Evolutionary conservation across 2,797 vertebrate species (phyloP).

Genomic region (Crypturellus tataupa): DNA sequence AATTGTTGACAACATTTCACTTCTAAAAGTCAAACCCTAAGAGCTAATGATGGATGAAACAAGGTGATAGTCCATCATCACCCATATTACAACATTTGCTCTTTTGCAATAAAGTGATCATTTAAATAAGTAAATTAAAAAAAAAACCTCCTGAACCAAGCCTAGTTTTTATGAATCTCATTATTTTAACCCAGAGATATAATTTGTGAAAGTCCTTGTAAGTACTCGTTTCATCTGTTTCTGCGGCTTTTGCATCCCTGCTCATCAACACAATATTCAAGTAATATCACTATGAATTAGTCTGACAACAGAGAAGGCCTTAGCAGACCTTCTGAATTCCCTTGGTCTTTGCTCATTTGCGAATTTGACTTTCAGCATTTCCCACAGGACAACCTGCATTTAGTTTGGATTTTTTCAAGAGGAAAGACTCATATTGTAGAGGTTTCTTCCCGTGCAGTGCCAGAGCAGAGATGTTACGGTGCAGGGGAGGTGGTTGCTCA

Average conservation of each 20-base stretch:
- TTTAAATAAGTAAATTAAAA: neutral
- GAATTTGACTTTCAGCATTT: neutral
- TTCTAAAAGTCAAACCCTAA: conserved; percentile 26
- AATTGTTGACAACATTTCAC: neutral
- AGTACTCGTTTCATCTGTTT: neutral
- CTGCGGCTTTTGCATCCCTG: neutral
- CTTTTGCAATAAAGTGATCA: neutral
- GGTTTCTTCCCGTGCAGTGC: neutral
- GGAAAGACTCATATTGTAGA: neutral
- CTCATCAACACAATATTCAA: neutral
- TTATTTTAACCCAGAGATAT: neutral
- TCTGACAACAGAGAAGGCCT: neutral
- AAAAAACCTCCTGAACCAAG: neutral
- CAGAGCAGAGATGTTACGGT: fast-evolving
- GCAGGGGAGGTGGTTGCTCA: neutral
- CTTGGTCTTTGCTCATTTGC: neutral
- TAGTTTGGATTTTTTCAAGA: neutral
- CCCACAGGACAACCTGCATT: neutral
- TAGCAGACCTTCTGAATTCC: neutral
- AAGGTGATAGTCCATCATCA: neutral
- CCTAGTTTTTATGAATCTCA: neutral
- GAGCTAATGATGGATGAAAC: neutral
- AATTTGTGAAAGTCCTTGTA: neutral
- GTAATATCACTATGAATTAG: neutral
- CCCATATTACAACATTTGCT: neutral